Base-by-base conservation (phyloP, 2,113 vertebrate genomes). In the Nipponia nippon region DNA sequence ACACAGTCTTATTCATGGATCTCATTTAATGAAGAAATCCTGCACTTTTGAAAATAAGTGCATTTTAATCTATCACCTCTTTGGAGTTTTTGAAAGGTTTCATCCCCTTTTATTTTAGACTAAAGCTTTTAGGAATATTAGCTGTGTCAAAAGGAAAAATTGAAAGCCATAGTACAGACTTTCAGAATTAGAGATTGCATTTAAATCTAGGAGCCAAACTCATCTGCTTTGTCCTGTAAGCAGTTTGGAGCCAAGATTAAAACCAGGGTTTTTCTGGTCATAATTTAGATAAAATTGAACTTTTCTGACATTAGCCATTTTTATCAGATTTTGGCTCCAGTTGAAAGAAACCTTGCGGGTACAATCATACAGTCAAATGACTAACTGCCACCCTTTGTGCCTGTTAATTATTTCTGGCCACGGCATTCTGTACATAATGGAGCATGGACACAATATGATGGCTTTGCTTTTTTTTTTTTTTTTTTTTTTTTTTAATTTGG, bases 341-440 rank as follows among this genome's bases (percentile, higher is more conserved):
- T 83, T 87, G 62, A 96, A 95, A 94, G 93, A 93, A 95, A 90
- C 55, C 81, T 91, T 91, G 91, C 91, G 95, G 91, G 93, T 96
- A 93, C 62, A 79, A 58, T 95, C 91, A 44, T 52, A 75, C 71
- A 89, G 89, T 84, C 93, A 96, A 89, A 88, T 88, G 66, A 94
- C 75, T 97, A 95, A 96, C 84, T 88, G 82, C 93, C 89, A 90
- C 91, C 75, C 75, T 92, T 96, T 55, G 96, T 93, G 91, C 78
- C 58, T 90, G 75, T 81, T 94, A 95, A 93, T 95, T 95, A 95
- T 94, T 95, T 94, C 75, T 95, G 96, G 94, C 95, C 78, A 73
- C 53, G 79, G 42, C 46, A 85, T 70, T 77, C 58, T 73, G 58
- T 87, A 55, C 46, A 85, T 87, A 95, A 94, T 95, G 89, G 81